These are phyloP conservation scores for Anastrepha obliqua DNA, from an alignment of 1,140 invertebrate genomes.

Conservation along the genomic window DNA sequence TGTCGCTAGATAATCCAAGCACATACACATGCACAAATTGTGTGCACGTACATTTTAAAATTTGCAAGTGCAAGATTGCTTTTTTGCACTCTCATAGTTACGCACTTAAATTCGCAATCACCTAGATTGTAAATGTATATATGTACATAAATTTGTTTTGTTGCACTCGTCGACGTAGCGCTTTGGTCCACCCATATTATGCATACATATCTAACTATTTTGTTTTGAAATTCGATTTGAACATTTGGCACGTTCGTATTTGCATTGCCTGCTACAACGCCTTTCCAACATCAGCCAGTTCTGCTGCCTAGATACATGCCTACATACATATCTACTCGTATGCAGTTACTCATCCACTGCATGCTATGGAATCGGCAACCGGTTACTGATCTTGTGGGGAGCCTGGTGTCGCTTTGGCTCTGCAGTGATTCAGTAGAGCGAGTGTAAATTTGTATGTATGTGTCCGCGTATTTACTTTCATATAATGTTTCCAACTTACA, in stretches of 20 bases:
- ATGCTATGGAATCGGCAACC: background rate
- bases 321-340: too few relatives aligned
- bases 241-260: conserved; percentile 11
- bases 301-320: background rate
- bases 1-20: background rate
- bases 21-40: background rate
- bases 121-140: background rate
- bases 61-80: background rate
- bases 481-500: too few relatives aligned
- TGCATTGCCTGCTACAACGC: background rate
- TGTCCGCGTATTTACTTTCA: too few relatives aligned
- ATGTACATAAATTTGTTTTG: background rate
- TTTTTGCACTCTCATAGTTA: background rate
- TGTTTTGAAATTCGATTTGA: background rate
- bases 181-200: background rate
- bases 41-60: too few relatives aligned
- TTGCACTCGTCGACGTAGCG: background rate
- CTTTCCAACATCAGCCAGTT: conserved; percentile 9
- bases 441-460: too few relatives aligned
- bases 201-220: background rate
- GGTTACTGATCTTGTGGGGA: background rate
- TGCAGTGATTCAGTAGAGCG: too few relatives aligned
- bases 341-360: background rate
- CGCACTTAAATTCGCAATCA: conserved; percentile 6
- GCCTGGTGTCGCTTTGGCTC: too few relatives aligned